Base-by-base conservation (phyloP, 2,113 vertebrate genomes). In the Archocentrus centrarchus region DNA sequence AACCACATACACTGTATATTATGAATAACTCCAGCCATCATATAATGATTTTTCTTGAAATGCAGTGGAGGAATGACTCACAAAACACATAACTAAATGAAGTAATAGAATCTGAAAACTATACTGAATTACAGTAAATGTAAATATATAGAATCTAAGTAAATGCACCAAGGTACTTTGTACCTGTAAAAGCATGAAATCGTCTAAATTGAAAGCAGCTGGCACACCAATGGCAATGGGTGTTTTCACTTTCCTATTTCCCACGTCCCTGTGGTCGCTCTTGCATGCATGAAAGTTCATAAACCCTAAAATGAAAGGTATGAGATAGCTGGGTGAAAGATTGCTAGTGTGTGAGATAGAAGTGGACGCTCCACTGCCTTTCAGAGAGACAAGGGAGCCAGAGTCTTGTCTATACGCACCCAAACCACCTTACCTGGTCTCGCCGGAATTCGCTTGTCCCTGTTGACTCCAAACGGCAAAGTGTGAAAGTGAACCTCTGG, bases 281-380 rank as follows among this genome's bases (percentile, higher is more conserved):
- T 89, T 93, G 91, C 89, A 90, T 91, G 91, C 90, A 81, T 39
- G 79, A 60, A 70, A 92, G 91, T 92, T 93, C 83, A 92, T 87
- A 89, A 91, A 88, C 62, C 89, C 86, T 90, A 88, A 92, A 93
- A 93, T 92, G 91, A 93, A 93, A 93, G 88, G 83, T 84, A 85
- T 80, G 86, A 91, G 91, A 92, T 91, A 92, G 89, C 80, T 37
- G 89, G 87, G 79, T 85, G 87, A 85, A 91, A 59, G 89, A 68
- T 68, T 81, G 87, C 88, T 88, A 93, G 83, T 18, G 88, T 89
- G 87, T 60, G 85, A 93, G 91, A 92, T 93, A 89, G 90, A 88
- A 89, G 85, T 82, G 86, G 86, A 89, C 68, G 93, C 91, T 92
- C 86, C 84, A 17, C 77, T 90, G 92, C 80, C 58, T 91, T 87